Percentiles rank a stretch among this genome's conserved stretches.
Conservation (phyloP, 2,888 invertebrate species). For the Callosobruchus maculatus region DNA sequence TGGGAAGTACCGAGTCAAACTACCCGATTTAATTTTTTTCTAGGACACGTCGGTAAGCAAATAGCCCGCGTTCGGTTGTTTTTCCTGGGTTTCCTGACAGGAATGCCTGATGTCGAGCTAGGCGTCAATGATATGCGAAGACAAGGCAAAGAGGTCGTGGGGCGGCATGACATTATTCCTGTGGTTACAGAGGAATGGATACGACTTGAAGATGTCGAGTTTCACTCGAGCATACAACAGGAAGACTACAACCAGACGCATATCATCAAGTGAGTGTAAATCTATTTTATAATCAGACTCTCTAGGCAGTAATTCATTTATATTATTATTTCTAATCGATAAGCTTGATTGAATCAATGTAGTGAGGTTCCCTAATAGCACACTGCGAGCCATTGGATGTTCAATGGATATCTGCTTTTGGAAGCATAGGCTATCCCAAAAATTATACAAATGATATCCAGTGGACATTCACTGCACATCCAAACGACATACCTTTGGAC, state of each 20-base stretch:
- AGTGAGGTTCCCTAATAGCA: too few relatives aligned
- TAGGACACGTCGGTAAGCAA: slow-evolving; percentile 72
- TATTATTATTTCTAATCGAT: too few relatives aligned
- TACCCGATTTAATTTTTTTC: too few relatives aligned
- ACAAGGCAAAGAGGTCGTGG: slow-evolving; percentile 99
- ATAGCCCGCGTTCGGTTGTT: slow-evolving; percentile 93
- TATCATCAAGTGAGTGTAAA: slow-evolving; percentile 68
- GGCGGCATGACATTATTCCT: slow-evolving; percentile 97
- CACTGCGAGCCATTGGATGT: too few relatives aligned
- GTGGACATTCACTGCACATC: too few relatives aligned
- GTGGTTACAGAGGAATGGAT: slow-evolving; percentile 99
- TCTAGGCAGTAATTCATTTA: slow-evolving; percentile 14
- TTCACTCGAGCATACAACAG: slow-evolving; percentile 90
- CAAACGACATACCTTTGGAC: too few relatives aligned
- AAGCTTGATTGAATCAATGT: too few relatives aligned
- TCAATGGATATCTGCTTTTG: too few relatives aligned
- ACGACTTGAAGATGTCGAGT: slow-evolving; percentile 87
- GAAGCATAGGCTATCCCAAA: too few relatives aligned
- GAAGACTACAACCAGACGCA: slow-evolving; percentile 83
- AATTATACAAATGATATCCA: too few relatives aligned
- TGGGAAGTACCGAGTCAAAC: too few relatives aligned
- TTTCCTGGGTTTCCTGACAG: slow-evolving; percentile 93
- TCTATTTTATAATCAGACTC: too few relatives aligned
- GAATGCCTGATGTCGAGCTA: slow-evolving; percentile 94
- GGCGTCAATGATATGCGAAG: slow-evolving; percentile 96